Evolutionary conservation across 2,113 vertebrate species (phyloP).

Genomic region (Corythornis vintsioides): DNA sequence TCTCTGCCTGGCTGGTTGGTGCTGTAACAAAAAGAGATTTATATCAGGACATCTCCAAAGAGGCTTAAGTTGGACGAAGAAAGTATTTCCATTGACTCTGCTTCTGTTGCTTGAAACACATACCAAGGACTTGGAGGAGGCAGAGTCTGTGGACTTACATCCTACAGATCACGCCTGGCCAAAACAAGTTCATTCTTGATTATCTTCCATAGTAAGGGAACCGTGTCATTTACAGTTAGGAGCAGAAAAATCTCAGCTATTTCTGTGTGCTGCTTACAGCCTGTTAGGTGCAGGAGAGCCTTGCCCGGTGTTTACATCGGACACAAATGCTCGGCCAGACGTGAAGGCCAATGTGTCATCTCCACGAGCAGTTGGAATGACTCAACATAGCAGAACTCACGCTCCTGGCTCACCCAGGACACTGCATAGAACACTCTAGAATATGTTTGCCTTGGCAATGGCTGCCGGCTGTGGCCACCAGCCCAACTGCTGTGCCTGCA

Average conservation of each 20-base stretch:
- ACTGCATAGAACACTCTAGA: neutral
- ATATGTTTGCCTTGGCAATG: rapidly evolving
- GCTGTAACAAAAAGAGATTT: conserved; percentile 70
- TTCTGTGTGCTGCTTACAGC: neutral
- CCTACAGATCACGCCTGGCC: neutral
- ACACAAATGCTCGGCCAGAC: neutral
- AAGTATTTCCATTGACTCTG: neutral
- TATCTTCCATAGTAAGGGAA: neutral
- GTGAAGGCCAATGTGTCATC: rapidly evolving
- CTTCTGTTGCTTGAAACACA: neutral
- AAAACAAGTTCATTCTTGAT: neutral
- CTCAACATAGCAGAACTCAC: rapidly evolving
- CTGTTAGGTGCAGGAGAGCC: neutral
- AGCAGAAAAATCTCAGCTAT: neutral
- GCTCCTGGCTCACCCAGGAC: neutral
- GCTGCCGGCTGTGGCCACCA: neutral
- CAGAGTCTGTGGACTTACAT: neutral
- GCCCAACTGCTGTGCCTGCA: rapidly evolving
- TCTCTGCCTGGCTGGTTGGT: conserved; percentile 85
- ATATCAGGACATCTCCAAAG: conserved; percentile 3
- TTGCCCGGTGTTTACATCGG: neutral
- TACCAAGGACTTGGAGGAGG: neutral
- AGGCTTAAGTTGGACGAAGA: neutral
- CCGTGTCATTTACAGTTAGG: neutral
- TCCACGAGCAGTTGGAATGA: neutral